Percentiles rank a stretch among this genome's conserved stretches.
Evolutionary conservation across 30 jellyfish, hydroid and myxozoan species (phyloP).

Genomic region (Hydractinia symbiolongicarpus): DNA sequence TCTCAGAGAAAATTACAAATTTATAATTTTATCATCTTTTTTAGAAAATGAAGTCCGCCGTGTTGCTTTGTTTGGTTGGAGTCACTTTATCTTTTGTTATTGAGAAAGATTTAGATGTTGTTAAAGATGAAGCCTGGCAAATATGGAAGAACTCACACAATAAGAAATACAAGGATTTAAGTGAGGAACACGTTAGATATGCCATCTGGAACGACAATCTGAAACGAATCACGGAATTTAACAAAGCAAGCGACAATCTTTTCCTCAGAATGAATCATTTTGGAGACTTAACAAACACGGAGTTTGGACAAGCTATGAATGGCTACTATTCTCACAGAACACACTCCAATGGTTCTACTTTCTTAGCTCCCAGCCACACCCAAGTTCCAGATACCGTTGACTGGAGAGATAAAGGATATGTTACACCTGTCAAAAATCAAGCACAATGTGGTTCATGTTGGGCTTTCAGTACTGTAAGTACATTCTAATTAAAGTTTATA

Average conservation of each 20-base stretch:
- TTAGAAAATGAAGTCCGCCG: conserved; percentile 8
- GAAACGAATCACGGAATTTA: conserved; percentile 59
- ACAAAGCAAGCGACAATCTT: conserved; percentile 38
- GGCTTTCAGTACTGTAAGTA: conserved; percentile 92
- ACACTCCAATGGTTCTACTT: conserved; percentile 56
- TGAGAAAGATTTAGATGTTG: background rate
- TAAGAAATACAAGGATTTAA: conserved; percentile 55
- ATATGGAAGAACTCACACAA: conserved; percentile 80
- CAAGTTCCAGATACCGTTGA: conserved; percentile 79
- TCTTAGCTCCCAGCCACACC: conserved; percentile 68
- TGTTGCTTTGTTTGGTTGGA: conserved; percentile 19
- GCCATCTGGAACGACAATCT: conserved; percentile 80
- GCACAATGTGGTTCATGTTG: conserved; percentile 99
- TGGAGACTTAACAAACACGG: conserved; percentile 87
- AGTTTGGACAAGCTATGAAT: conserved; percentile 64
- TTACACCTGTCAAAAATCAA: conserved; percentile 93
- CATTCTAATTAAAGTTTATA: background rate
- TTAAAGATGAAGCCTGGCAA: conserved; percentile 79
- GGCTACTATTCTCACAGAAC: conserved; percentile 49
- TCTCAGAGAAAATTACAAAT: too few relatives aligned
- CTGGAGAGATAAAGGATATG: conserved; percentile 95
- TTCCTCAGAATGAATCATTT: conserved; percentile 76
- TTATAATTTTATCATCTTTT: background rate
- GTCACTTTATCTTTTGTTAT: conserved; percentile 23
- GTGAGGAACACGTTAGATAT: conserved; percentile 79